Percentiles rank a stretch among this genome's conserved stretches.
Evolutionary conservation across 2,888 invertebrate genomes (phyloP).

Genomic region (Xanthia icteritia): DNA sequence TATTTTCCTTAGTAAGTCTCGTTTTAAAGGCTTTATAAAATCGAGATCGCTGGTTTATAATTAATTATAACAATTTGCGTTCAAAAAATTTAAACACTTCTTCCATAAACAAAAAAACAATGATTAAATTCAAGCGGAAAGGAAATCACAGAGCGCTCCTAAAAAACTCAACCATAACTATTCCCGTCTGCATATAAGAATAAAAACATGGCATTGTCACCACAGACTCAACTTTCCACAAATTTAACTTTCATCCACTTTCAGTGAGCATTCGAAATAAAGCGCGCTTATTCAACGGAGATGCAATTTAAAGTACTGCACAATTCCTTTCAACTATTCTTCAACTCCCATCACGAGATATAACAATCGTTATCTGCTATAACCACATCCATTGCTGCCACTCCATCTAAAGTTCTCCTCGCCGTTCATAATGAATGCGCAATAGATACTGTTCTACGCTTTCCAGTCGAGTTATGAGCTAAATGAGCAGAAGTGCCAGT

Average conservation of each 20-base stretch:
- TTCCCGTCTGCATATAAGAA: conserved; percentile 8
- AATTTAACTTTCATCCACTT: conserved; percentile 62
- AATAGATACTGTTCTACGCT: conserved; percentile 45
- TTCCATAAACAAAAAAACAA: conserved; percentile 1
- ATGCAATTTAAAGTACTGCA: conserved; percentile 70
- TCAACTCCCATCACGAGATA: conserved; percentile 21
- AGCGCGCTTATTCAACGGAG: conserved; percentile 62
- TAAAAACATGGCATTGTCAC: conserved; percentile 40
- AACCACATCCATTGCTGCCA: conserved; percentile 50
- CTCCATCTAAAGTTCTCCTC: neutral
- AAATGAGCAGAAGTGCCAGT: conserved; percentile 61
- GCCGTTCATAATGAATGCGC: conserved; percentile 39
- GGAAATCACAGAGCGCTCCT: conserved; percentile 2
- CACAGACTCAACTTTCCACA: conserved; percentile 57
- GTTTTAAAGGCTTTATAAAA: neutral
- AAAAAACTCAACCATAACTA: conserved; percentile 31
- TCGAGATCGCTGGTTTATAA: neutral
- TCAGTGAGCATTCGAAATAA: conserved; percentile 60
- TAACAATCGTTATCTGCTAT: conserved; percentile 31
- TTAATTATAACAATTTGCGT: neutral
- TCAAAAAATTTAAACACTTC: neutral
- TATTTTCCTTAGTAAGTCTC: neutral
- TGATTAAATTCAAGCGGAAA: conserved; percentile 3
- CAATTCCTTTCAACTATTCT: conserved; percentile 59
- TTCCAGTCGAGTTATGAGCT: conserved; percentile 46